phyloP scores from a whole-genome alignment of 2,888 invertebrate genomes.

The Caprella mutica region DNA sequence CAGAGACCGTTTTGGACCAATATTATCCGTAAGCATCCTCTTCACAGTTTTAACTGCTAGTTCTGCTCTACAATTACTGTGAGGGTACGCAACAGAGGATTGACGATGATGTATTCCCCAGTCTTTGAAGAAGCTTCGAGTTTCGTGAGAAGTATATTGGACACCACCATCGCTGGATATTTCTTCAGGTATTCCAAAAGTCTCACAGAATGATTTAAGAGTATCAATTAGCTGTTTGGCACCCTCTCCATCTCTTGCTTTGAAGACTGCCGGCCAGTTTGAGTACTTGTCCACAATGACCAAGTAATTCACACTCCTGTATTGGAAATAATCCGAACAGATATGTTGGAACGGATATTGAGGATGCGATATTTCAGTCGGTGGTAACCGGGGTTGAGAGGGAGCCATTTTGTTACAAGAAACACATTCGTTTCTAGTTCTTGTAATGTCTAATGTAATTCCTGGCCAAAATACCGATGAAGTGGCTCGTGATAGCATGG shows the following conservation, averaged over 20 bases:
- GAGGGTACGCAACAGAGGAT: slow-evolving; percentile 8
- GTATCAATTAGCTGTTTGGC: slow-evolving; percentile 6
- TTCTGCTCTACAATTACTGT: slow-evolving; percentile 19
- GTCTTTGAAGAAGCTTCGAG: not conserved
- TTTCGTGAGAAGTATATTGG: slow-evolving; percentile 6
- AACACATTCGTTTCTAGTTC: not conserved
- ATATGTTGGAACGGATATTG: slow-evolving; percentile 12
- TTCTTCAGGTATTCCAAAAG: slow-evolving; percentile 9
- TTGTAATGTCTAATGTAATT: slow-evolving; percentile 9
- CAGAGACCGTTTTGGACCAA: slow-evolving; percentile 4
- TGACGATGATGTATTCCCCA: slow-evolving; percentile 6
- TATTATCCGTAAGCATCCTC: slow-evolving; percentile 10
- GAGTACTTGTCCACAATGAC: slow-evolving; percentile 11
- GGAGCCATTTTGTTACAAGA: slow-evolving; percentile 11
- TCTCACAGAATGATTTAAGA: not conserved
- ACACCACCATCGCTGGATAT: slow-evolving; percentile 11
- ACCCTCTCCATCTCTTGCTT: not conserved
- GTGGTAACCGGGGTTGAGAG: slow-evolving; percentile 15
- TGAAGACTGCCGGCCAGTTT: slow-evolving; percentile 12
- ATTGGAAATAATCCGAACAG: slow-evolving; percentile 10
- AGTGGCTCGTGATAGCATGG: slow-evolving; percentile 4
- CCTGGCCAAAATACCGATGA: slow-evolving; percentile 15
- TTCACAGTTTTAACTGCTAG: slow-evolving; percentile 12
- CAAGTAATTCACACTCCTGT: not conserved
- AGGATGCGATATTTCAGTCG: not conserved